Evolutionary conservation across 2,113 vertebrate genomes (phyloP).

Genomic region (Polyodon spathula): DNA sequence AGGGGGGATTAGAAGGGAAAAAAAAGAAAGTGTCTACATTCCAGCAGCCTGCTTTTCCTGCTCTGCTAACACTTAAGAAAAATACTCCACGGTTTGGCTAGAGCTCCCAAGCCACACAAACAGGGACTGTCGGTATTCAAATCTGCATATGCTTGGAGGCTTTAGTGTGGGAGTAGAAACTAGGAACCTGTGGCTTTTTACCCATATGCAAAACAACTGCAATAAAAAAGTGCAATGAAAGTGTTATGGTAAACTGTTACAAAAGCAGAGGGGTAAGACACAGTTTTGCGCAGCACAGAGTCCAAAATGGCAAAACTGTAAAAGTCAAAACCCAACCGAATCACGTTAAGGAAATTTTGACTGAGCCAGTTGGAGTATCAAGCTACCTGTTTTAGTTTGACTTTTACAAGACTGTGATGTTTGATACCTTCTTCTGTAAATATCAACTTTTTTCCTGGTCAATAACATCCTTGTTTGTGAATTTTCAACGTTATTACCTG

Average conservation of each 20-base stretch:
- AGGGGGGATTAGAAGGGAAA: slow-evolving; percentile 19
- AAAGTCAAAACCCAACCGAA: too few species aligned
- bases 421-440: not conserved
- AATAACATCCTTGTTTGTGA: not conserved
- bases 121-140: not conserved
- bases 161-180: not conserved
- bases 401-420: not conserved
- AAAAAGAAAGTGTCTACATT: slow-evolving; percentile 29
- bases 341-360: not conserved
- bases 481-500: slow-evolving; percentile 14
- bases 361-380: not conserved
- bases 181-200: not conserved
- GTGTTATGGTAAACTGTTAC: not conserved
- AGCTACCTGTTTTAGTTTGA: not conserved
- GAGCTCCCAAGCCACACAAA: slow-evolving; percentile 9
- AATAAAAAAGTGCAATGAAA: not conserved
- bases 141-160: not conserved
- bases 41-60: slow-evolving; percentile 22
- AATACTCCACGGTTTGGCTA: slow-evolving; percentile 19
- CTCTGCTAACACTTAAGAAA: slow-evolving; percentile 26
- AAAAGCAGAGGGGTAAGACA: slow-evolving; percentile 5
- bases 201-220: not conserved
- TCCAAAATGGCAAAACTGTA: too few species aligned
- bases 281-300: not conserved
- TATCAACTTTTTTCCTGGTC: too few species aligned